These are phyloP conservation scores for Nasonovia ribisnigri DNA, from an alignment of 2,888 invertebrate species.

Conservation along the genomic window DNA sequence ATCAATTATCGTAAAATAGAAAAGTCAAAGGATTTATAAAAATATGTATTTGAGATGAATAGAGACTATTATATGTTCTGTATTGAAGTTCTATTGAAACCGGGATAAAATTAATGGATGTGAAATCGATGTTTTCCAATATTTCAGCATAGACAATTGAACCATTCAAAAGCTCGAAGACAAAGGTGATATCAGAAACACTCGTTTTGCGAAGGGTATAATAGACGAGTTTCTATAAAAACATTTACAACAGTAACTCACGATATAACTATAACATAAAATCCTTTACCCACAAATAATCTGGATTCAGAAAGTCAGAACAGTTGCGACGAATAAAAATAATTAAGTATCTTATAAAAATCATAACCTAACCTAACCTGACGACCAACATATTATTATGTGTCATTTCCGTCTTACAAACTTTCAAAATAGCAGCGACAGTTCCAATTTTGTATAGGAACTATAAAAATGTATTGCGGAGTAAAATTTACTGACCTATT, in stretches of 20 bases:
- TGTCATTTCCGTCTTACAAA: too few relatives aligned
- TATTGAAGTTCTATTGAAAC: constrained; percentile 18
- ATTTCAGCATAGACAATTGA: background rate
- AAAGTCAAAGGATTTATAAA: background rate
- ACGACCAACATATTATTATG: too few relatives aligned
- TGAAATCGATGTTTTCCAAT: background rate
- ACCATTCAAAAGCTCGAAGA: constrained; percentile 6
- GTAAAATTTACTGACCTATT: too few relatives aligned
- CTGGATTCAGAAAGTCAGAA: constrained; percentile 12
- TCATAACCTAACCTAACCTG: too few relatives aligned
- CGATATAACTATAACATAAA: background rate
- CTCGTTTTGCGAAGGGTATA: background rate
- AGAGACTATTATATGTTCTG: background rate
- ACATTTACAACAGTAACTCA: constrained; percentile 31
- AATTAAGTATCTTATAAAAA: constrained; percentile 19
- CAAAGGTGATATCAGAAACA: constrained; percentile 30
- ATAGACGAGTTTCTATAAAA: background rate
- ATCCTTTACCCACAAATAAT: background rate
- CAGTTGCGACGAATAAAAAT: constrained; percentile 27
- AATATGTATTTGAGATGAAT: constrained; percentile 4
- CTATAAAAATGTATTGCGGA: too few relatives aligned
- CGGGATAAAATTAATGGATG: background rate
- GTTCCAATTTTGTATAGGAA: too few relatives aligned
- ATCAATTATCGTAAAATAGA: background rate
- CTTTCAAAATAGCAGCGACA: too few relatives aligned